Base-by-base conservation (phyloP, 2,113 vertebrate genomes). In the Grallaria varia region DNA sequence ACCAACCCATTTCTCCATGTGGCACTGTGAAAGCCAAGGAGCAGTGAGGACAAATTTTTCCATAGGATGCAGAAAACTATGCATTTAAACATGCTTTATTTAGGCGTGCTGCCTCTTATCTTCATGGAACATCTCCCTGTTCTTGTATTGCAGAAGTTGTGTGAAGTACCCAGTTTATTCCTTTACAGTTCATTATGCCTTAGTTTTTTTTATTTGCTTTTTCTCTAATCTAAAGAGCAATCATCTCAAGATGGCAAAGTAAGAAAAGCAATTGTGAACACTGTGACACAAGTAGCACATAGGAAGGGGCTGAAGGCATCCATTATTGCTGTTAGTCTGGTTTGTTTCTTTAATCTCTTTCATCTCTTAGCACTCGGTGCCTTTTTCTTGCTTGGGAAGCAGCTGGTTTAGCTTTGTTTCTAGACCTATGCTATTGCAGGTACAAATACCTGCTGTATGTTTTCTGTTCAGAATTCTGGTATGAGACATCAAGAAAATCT, bases 281-380 rank as follows among this genome's bases (percentile, higher is more conserved):
- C 37, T 14, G 45, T 68, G 31, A 63, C 72, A 31, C 39, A 76
- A 97, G 62, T 21, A 69, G 79, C 0, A 8, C 72, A 86, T 30
- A 45, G 63, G 64, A 80, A 77, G 50, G 53, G 67, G 47, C 30
- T 62, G 76, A 93, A 96, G 86, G 19, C 42, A 40, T 55, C 39
- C 33, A 20, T 89, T 90, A 71, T 74, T 90, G 37, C 49, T 63
- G 42, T 63, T 67, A 55, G 59, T 77, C 69, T 90, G 73, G 71
- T 92, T 93, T 95, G 69, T 68, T 68, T 83, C 83, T 95, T 88
- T 62, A 88, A 74, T 92, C 67, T 89, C 72, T 89, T 79, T 77
- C 67, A 76, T 93, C 73, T 55, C 27, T 50, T 5, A 35, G 50
- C 68, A 47, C 56, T 74, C 56, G 14, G 10, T 92, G 60, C 10